Evolutionary conservation across 53 echinoderm and acorn worm species (phyloP), one percentile per base, ranked within the genome.

Genomic region (Arbacia lixula): DNA sequence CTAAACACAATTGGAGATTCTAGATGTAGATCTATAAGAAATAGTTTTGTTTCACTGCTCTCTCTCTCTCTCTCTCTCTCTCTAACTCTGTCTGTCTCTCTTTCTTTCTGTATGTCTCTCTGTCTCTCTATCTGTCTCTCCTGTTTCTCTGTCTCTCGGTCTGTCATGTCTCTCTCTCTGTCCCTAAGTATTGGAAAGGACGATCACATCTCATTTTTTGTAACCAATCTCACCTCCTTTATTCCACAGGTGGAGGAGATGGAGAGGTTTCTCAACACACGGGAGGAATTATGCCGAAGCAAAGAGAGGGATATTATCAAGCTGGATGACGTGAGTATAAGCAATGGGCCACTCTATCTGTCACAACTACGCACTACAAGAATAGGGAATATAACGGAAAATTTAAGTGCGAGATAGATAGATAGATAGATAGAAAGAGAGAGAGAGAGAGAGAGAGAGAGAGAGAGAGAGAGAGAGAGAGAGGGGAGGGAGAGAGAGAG

Each of bases 291-390:
- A 37, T 87, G 90, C 65, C 90, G 90, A 27, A 90, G 85, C 28
- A 90, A 85, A 88, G 93, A 90, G 40, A 90, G 65, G 50, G 89
- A 93, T 34, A 84, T 93, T n/a, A 90, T 53, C 55, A 68, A 71
- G 27, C 65, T 93, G 39, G 90, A 93, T 90, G 93, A 93, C 33
- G 93, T 93, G 33, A 89, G 92, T 88, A 79, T 51, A 27, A 50
- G 12, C 51, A 74, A 50, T n/a, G n/a, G n/a, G n/a, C n/a, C n/a
- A n/a, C n/a, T n/a, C n/a, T n/a, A n/a, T n/a, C n/a, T n/a, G n/a
- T n/a, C n/a, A n/a, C n/a, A n/a, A n/a, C n/a, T n/a, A n/a, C n/a
- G n/a, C n/a, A n/a, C n/a, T n/a, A n/a, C n/a, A n/a, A n/a, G n/a
- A n/a, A n/a, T n/a, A n/a, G n/a, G n/a, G n/a, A n/a, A n/a, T n/a